Percentiles rank a stretch among this genome's conserved stretches.
Evolutionary conservation across 2,888 invertebrate species (phyloP).

Genomic region (Epinotia ramella): DNA sequence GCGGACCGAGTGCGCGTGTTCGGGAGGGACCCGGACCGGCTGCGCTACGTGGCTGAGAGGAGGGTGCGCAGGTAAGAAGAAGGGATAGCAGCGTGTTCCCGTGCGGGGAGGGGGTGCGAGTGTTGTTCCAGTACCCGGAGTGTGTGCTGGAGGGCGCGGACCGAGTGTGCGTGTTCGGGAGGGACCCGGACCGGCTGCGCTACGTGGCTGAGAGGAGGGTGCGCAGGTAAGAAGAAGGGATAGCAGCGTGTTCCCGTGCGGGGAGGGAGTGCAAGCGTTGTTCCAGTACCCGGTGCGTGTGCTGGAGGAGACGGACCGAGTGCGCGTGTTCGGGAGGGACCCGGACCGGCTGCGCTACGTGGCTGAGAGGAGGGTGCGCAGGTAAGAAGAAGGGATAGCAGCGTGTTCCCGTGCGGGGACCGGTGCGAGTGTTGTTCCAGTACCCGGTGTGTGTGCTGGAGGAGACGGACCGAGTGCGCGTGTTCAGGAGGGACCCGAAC

Average conservation of each 20-base stretch:
- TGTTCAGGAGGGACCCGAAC: slow-evolving; percentile 89
- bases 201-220: slow-evolving; percentile 78
- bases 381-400: slow-evolving; percentile 55
- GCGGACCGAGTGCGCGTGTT: slow-evolving; percentile 93
- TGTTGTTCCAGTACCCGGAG: slow-evolving; percentile 93
- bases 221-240: too few relatives aligned
- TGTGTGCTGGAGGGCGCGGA: slow-evolving; percentile 92
- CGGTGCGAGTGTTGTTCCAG: slow-evolving; percentile 92
- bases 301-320: slow-evolving; percentile 89
- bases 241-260: too few relatives aligned
- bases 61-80: slow-evolving; percentile 69
- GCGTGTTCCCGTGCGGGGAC: slow-evolving; percentile 87
- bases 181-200: slow-evolving; percentile 82
- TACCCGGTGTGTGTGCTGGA: slow-evolving; percentile 93
- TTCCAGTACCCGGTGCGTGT: slow-evolving; percentile 95
- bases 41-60: slow-evolving; percentile 76
- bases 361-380: slow-evolving; percentile 73
- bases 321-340: slow-evolving; percentile 91
- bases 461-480: slow-evolving; percentile 90
- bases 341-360: slow-evolving; percentile 76
- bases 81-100: slow-evolving; percentile 66
- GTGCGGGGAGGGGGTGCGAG: slow-evolving; percentile 91
- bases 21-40: slow-evolving; percentile 86
- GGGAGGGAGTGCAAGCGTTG: slow-evolving; percentile 91
- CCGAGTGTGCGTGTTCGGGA: slow-evolving; percentile 91